phyloP scores from a whole-genome alignment of 2,797 vertebrate genomes.

The Mustela erminea region DNA sequence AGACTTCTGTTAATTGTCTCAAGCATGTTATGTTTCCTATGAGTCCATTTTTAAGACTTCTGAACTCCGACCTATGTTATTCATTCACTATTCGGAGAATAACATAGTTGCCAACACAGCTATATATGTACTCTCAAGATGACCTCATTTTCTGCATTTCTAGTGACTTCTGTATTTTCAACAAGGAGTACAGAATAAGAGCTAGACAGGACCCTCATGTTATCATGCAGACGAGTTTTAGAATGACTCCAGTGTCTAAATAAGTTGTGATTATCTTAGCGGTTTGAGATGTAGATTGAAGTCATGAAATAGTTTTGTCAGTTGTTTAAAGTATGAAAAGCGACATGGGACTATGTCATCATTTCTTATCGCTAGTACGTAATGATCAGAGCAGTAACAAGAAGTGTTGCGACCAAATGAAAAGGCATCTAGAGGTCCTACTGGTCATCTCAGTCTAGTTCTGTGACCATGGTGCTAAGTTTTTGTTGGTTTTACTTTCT shows the following conservation, averaged over 20 bases:
- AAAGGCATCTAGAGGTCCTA: neutral
- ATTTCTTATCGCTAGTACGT: neutral
- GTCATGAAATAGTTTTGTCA: neutral
- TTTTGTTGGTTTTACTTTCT: neutral
- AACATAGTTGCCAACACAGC: neutral
- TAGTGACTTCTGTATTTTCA: neutral
- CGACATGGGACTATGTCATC: neutral
- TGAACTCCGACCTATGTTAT: neutral
- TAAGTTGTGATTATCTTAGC: conserved; percentile 32
- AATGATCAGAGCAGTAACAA: neutral
- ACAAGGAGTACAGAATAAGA: neutral
- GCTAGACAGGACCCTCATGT: neutral
- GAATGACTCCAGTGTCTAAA: neutral
- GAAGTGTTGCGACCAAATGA: neutral
- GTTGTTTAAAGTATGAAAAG: neutral
- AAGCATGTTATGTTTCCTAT: neutral
- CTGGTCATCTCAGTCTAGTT: neutral
- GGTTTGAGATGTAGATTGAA: conserved; percentile 2
- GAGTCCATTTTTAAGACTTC: neutral
- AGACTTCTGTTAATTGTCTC: neutral
- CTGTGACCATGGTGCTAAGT: neutral
- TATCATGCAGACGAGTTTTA: neutral
- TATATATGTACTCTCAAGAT: neutral
- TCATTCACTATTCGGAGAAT: neutral
- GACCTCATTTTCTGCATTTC: conserved; percentile 29